Conservation (phyloP, 1,140 invertebrate species). For the Ceratosolen fusciceps region DNA sequence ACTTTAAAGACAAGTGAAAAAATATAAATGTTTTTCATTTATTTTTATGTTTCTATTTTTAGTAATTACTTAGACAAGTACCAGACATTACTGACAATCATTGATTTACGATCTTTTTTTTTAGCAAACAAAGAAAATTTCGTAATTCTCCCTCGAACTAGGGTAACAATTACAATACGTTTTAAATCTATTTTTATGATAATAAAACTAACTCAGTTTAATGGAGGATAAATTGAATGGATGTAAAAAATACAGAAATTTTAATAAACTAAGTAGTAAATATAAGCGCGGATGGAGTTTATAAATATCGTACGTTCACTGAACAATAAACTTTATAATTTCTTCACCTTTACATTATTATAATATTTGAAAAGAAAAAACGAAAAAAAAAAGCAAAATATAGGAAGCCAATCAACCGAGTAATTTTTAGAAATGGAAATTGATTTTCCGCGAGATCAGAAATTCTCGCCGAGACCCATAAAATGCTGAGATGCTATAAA, state of each 20-base stretch:
- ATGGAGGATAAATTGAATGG: background rate
- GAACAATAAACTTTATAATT: background rate
- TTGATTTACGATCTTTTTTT: slow-evolving; percentile 17
- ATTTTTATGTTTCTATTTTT: slow-evolving; percentile 7
- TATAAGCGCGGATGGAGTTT: background rate
- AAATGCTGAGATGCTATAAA: slow-evolving; percentile 17
- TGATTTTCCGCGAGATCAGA: slow-evolving; percentile 15
- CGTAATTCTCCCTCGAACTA: background rate
- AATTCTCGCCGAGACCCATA: background rate
- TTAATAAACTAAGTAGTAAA: background rate
- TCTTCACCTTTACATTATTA: background rate
- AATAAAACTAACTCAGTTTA: background rate
- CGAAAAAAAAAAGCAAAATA: background rate
- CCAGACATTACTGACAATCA: slow-evolving; percentile 2
- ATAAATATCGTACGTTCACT: background rate
- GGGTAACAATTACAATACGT: background rate
- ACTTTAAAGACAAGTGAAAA: background rate
- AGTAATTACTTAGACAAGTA: slow-evolving; percentile 9
- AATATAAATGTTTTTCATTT: slow-evolving; percentile 3
- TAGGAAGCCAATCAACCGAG: background rate
- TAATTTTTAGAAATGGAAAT: background rate
- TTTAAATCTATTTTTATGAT: background rate
- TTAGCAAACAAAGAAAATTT: background rate
- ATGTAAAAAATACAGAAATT: background rate
- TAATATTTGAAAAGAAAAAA: no score